Conservation (phyloP, 53 echinoderm and acorn worm species). For the Temnopleurus reevesii region DNA sequence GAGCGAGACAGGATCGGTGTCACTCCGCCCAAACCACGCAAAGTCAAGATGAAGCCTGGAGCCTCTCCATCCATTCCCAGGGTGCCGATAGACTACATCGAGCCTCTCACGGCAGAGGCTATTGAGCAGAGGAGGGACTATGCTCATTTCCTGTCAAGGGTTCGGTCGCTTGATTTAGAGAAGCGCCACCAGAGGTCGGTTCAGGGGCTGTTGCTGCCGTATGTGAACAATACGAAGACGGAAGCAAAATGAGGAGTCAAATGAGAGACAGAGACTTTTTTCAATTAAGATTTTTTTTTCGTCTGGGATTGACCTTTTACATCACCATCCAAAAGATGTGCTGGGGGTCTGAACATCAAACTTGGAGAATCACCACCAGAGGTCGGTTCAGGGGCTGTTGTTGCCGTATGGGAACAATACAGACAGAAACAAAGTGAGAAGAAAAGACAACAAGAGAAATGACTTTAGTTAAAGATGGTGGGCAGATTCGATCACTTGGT, state of each 20-base stretch:
- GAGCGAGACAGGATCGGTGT: slow-evolving; percentile 62
- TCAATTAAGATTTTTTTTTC: too few relatives aligned
- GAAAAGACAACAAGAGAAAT: too few relatives aligned
- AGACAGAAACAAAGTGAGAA: not conserved
- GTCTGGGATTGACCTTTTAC: too few relatives aligned
- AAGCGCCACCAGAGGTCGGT: slow-evolving; percentile 71
- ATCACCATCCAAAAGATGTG: too few relatives aligned
- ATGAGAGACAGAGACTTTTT: too few relatives aligned
- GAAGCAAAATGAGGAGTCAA: slow-evolving; percentile 12
- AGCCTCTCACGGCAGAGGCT: slow-evolving; percentile 67
- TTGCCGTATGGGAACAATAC: slow-evolving; percentile 69
- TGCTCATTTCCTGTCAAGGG: slow-evolving; percentile 74
- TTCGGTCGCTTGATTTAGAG: slow-evolving; percentile 68
- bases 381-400: slow-evolving; percentile 67
- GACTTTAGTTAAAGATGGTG: too few relatives aligned
- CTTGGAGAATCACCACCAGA: slow-evolving; percentile 63
- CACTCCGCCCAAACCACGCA: slow-evolving; percentile 61
- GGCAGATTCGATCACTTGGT: too few relatives aligned
- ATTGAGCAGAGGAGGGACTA: slow-evolving; percentile 92
- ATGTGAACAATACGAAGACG: slow-evolving; percentile 61
- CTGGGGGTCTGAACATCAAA: slow-evolving; percentile 54
- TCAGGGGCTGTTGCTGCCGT: slow-evolving; percentile 76
- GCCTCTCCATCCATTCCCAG: slow-evolving; percentile 71
- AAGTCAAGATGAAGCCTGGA: slow-evolving; percentile 88
- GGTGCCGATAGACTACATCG: slow-evolving; percentile 72